phyloP scores from a whole-genome alignment of 2,113 vertebrate genomes.

The Eulemur macaco region DNA sequence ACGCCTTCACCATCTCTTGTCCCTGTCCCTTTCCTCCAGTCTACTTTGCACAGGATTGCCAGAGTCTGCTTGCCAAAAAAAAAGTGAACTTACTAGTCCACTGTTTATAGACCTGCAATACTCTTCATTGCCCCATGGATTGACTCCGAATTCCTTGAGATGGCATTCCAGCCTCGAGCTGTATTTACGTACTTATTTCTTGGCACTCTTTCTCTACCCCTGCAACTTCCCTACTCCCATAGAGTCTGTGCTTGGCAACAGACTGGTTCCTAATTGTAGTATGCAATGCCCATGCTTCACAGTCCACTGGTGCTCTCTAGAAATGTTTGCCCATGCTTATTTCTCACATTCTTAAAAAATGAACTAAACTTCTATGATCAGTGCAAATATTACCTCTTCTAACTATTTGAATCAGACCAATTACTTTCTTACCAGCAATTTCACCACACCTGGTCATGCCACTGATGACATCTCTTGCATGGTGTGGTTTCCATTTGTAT shows the following conservation, averaged over 20 bases:
- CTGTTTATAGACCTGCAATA: not conserved
- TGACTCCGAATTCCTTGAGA: not conserved
- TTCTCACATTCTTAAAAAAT: not conserved
- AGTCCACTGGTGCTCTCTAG: not conserved
- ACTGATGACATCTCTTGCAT: not conserved
- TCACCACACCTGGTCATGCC: not conserved
- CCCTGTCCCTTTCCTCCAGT: not conserved
- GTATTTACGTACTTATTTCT: not conserved
- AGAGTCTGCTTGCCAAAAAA: no score
- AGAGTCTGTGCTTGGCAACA: not conserved
- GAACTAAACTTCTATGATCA: not conserved
- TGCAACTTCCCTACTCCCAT: not conserved
- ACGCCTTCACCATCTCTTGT: not conserved
- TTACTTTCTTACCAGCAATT: not conserved
- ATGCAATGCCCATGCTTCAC: not conserved
- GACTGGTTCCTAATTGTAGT: not conserved
- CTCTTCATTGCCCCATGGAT: not conserved
- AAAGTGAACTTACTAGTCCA: not conserved
- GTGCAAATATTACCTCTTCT: not conserved
- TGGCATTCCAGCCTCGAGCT: not conserved
- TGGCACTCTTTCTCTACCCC: not conserved
- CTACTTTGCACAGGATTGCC: not conserved
- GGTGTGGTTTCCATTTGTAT: not conserved
- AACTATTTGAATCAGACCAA: not conserved
- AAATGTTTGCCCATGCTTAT: not conserved